phyloP scores from a whole-genome alignment of 2,113 vertebrate genomes.

The Sylvia atricapilla region DNA sequence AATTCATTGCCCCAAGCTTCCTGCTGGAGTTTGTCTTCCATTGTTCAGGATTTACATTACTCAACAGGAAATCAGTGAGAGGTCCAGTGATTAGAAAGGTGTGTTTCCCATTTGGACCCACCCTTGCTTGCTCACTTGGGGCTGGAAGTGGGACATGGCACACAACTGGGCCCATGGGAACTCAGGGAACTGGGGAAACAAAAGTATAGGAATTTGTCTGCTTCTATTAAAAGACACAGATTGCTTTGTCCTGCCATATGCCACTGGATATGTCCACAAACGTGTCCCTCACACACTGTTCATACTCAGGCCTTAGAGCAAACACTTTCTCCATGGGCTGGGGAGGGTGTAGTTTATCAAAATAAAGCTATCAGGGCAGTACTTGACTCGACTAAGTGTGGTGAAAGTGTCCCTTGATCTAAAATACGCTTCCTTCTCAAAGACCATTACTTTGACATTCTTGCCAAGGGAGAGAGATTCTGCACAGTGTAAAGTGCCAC shows the following conservation, averaged over 20 bases:
- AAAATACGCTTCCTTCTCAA: not conserved
- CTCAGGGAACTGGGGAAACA: not conserved
- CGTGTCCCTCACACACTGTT: not conserved
- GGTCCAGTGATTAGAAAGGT: constrained; percentile 52
- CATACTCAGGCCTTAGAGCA: not conserved
- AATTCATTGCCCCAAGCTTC: constrained; percentile 52
- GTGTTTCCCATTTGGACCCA: constrained; percentile 13
- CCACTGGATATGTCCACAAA: not conserved
- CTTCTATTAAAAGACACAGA: not conserved
- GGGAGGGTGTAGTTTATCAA: not conserved
- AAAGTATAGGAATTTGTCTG: not conserved
- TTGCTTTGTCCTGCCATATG: not conserved
- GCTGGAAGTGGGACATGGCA: not conserved
- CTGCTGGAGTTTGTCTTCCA: constrained; percentile 56
- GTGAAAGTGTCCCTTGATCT: not conserved
- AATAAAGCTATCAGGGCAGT: not conserved
- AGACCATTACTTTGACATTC: not conserved
- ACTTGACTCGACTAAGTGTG: not conserved
- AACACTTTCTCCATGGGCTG: not conserved
- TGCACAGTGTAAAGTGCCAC: not conserved
- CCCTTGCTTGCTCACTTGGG: not conserved
- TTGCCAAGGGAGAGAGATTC: not conserved
- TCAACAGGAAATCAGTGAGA: constrained; percentile 59
- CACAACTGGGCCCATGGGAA: not conserved
- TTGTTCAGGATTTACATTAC: constrained; percentile 60